Base-by-base conservation (phyloP, 2,797 vertebrate genomes). In the Micrastur ruficollis region DNA sequence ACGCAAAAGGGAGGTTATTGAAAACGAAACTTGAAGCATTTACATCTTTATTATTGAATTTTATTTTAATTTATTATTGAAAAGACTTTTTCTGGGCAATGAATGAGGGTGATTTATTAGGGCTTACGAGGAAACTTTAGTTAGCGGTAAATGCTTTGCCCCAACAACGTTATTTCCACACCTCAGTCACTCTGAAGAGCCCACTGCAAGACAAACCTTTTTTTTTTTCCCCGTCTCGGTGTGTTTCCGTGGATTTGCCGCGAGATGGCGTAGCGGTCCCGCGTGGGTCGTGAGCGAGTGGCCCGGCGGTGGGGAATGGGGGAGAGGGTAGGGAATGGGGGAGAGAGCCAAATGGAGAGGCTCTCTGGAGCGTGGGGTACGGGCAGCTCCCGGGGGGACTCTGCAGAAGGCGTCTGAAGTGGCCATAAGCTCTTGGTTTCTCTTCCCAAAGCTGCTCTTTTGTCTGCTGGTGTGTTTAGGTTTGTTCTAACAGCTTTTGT, bases 151-250 rank as follows among this genome's bases (percentile, higher is more conserved):
- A 19, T 32, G 20, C 49, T 63, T 86, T 66, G 8, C 32, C 40
- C 5, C 8, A 1, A 0, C 16, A 4, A 2, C 0, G 5, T 32
- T 17, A 2, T 27, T 52, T 40, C 67, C 63, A 8, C n/a, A 2
- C 9, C 5, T 3, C 1, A 2, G 15, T 27, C 12, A 1, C 50
- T 47, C 21, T 1, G 6, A 17, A n/a, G 83, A 36, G 16, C 16
- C 7, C 4, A 0, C 27, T 12, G 27, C 8, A 1, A 18, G 29
- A 15, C 25, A 14, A 36, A 14, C 8, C 34, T 36, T 36, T 36
- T 36, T 36, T 36, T 36, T 36, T 36, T 36, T 36, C 9, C 36
- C 36, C 36, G 36, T 19, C 31, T 5, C 0, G 12, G 42, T 29
- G 38, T 29, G n/a, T 6, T 61, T 52, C 65, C 3, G 2, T 0